These are phyloP conservation scores for Nibea albiflora DNA, from an alignment of 2,113 vertebrate species.

Conservation along the genomic window DNA sequence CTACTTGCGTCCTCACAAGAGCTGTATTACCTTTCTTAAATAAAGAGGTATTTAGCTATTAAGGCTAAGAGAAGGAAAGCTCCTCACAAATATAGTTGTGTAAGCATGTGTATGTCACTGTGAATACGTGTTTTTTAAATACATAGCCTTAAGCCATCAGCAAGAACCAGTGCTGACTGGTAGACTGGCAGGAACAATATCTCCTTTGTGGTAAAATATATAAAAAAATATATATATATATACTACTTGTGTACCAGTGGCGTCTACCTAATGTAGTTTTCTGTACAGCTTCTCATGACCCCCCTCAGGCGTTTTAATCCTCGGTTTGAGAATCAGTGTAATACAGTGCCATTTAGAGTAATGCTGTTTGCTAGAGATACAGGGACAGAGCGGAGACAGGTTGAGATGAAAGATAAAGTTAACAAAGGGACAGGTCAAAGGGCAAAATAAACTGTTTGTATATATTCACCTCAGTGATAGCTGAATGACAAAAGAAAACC, in stretches of 20 bases:
- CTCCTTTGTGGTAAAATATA: neutral
- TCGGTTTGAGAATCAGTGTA: neutral
- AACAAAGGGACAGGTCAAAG: conserved; percentile 14
- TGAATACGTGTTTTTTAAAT: neutral
- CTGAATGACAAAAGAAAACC: neutral
- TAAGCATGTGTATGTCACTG: conserved; percentile 1
- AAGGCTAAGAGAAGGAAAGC: neutral
- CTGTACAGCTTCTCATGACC: neutral
- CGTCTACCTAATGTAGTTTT: neutral
- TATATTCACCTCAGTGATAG: neutral
- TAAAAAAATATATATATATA: neutral
- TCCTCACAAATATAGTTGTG: neutral
- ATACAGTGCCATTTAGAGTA: neutral
- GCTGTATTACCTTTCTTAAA: conserved; percentile 34
- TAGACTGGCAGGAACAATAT: conserved; percentile 10
- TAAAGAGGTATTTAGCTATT: conserved; percentile 8
- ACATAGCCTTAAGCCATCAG: conserved; percentile 5
- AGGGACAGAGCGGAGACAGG: neutral
- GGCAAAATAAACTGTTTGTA: neutral
- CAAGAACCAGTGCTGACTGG: conserved; percentile 14
- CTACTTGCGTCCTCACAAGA: neutral
- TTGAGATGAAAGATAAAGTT: conserved; percentile 20
- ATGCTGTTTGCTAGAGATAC: neutral
- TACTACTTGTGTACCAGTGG: neutral
- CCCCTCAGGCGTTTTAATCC: neutral